Evolutionary conservation across 1,140 invertebrate species (phyloP).

Genomic region (Gryon sp.): DNA sequence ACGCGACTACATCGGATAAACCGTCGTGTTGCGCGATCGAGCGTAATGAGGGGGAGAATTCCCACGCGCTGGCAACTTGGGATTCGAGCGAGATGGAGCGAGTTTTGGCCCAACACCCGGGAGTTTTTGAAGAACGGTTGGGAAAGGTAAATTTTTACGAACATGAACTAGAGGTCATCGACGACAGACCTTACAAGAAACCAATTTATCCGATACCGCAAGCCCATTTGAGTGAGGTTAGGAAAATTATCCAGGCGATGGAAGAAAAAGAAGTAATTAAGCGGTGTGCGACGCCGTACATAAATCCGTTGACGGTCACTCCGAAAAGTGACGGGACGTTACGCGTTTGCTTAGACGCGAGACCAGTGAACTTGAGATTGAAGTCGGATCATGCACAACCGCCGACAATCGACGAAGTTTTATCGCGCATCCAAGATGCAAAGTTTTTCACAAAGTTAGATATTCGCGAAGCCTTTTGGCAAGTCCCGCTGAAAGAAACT

Average conservation of each 20-base stretch:
- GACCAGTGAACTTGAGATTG: not conserved
- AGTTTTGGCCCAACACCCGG: not conserved
- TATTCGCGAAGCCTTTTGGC: not conserved
- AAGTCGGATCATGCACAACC: conserved; percentile 5
- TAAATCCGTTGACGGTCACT: not conserved
- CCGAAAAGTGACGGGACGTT: not conserved
- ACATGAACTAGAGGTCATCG: not conserved
- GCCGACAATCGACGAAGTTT: not conserved
- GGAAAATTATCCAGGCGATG: not conserved
- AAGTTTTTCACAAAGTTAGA: conserved; percentile 2
- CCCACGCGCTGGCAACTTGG: too few species aligned
- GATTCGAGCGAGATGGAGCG: not conserved
- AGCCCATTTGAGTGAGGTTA: not conserved
- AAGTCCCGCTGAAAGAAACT: not conserved
- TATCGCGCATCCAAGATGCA: not conserved
- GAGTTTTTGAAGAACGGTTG: not conserved
- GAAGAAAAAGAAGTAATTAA: not conserved
- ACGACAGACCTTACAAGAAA: conserved; percentile 1
- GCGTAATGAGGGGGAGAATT: too few species aligned
- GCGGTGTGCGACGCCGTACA: not conserved
- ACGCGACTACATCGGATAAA: too few species aligned
- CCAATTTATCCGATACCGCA: not conserved
- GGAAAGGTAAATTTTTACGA: not conserved
- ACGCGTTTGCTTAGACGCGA: not conserved
- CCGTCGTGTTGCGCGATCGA: not conserved